Evolutionary conservation across 1,140 invertebrate species (phyloP), one percentile per base, ranked within the genome.

Genomic region (Microplitis demolitor): DNA sequence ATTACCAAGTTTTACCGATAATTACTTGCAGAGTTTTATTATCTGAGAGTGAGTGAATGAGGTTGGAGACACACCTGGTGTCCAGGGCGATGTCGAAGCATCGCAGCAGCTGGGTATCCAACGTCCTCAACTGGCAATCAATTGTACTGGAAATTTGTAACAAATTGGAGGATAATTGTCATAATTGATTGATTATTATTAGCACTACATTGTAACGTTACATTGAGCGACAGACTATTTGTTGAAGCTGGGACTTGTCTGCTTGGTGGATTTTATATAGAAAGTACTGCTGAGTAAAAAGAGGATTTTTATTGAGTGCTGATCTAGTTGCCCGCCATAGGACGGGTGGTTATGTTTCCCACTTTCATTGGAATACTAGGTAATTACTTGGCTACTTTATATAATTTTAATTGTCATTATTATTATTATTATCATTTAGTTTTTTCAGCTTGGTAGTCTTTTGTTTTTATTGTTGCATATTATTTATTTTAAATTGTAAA

Each of bases 291-390:
- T 16, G 34, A 58, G 14, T 14, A 31, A n/a, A 45, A 33, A 54
- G 35, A 24, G 34, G 31, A 45, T 45, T n/a, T 37, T 66, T 39
- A 66, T 2, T 45, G 50, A 16, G 11, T 16, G 62, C 54, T 54
- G 8, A 39, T 60, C 37, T 31, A 14, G 79, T 81, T 79, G 72
- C 80, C 78, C 81, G 80, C 78, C 78, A 82, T 78, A 79, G 74
- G 78, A 83, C 83, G 82, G 91, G 91, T 91, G 91, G 91, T 91
- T 92, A 92, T 91, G 90, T 91, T 91, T 91, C 90, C 88, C 88
- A 90, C 90, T 89, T 91, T 90, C 87, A 91, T 91, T 85, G 89
- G 89, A 81, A 91, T 91, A 84, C 87, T 91, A 91, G 89, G 90
- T 91, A 85, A 89, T 89, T 88, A 77, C 74, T 78, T 33, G 31